Base-by-base conservation (phyloP, 2,797 vertebrate species). In the Taeniopygia guttata region DNA sequence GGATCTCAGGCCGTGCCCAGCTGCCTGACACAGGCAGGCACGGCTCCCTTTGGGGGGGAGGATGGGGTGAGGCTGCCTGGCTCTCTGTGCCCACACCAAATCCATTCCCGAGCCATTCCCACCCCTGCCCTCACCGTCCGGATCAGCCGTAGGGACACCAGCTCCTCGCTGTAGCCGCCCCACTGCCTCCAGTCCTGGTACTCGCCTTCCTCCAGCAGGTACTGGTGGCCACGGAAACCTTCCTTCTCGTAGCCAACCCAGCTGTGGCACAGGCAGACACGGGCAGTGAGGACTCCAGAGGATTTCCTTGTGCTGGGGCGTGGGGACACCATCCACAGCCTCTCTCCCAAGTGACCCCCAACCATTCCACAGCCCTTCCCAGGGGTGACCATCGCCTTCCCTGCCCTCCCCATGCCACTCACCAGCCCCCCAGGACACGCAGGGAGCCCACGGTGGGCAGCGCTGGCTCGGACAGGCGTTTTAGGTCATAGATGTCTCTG, bases 161-260 rank as follows among this genome's bases (percentile, higher is more conserved):
- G 97, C 93, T 98, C 98, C 13, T 98, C 52, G 30, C 98, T 80
- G n/a, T 96, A 97, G 96, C 99, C 99, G 3, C 99, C 98, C 99
- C 99, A 99, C 12, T 98, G 98, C 76, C 97, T 98, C 98, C 99
- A 99, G 96, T 99, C 98, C 1, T 97, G 97, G 84, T 99, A 99
- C 45, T 99, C 98, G 2, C 99, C 99, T 96, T 99, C 99, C 95
- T 99, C 99, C 97, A 99, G 97, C 88, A 99, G 98, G 96, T 99
- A 99, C 97, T 99, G 99, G 97, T 99, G 98, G 22, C 99, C 99
- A 10, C 98, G 97, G 97, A 99, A 99, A 6, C 98, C 98, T 79
- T 99, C 99, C 95, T 99, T 99, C 97, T 99, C 98, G 0, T 98
- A 99, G 87, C 98, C 99, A 16, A 99, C 99, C 99, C 99, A 99